Conservation (phyloP, 2,113 vertebrate species). For the Erpornis zantholeuca region DNA sequence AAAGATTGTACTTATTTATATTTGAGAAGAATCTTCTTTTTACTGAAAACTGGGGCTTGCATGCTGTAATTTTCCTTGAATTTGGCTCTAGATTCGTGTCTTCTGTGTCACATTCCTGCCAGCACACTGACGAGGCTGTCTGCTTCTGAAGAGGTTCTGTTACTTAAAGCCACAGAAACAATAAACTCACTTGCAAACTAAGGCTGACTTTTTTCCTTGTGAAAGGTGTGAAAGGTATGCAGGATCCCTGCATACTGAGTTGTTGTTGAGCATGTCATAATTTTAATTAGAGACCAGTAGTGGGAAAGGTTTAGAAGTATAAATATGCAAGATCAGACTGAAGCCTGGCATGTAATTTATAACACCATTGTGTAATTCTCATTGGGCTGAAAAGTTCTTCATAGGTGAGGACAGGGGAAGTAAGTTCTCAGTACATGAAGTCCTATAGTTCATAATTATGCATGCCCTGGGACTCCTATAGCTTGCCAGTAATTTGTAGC, state of each 20-base stretch:
- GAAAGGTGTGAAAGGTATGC: conserved; percentile 15
- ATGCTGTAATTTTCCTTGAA: not conserved
- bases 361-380: not conserved
- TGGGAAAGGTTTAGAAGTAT: conserved; percentile 1
- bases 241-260: not conserved
- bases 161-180: conserved; percentile 16
- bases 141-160: not conserved
- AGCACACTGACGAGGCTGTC: not conserved
- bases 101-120: not conserved
- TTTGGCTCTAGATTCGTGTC: not conserved
- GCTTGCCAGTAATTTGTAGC: not conserved
- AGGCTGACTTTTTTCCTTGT: not conserved
- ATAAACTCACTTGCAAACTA: conserved; percentile 9
- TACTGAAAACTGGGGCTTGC: not conserved
- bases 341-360: conserved; percentile 5
- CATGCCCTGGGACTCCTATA: not conserved
- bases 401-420: not conserved
- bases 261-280: not conserved
- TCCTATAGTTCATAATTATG: not conserved
- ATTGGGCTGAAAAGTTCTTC: not conserved
- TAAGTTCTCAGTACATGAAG: not conserved
- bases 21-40: not conserved
- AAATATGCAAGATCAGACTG: not conserved
- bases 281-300: conserved; percentile 43
- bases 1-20: not conserved